Percentiles rank a stretch among this genome's conserved stretches.
phyloP scores from a whole-genome alignment of 1,140 invertebrate species.

The Calliphora vicina region DNA sequence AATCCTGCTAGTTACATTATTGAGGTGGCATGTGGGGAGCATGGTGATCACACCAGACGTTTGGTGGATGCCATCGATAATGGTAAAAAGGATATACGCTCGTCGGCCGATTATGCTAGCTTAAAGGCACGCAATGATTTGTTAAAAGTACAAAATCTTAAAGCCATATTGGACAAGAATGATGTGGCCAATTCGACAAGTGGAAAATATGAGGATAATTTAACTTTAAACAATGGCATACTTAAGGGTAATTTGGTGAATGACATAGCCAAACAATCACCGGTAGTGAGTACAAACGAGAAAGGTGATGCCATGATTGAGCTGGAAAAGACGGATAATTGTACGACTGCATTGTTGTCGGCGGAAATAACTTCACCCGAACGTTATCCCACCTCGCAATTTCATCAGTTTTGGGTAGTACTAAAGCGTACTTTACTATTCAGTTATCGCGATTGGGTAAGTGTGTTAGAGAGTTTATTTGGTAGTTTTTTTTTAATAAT shows the following conservation, averaged over 20 bases:
- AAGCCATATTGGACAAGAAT: constrained; percentile 65
- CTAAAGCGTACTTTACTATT: constrained; percentile 80
- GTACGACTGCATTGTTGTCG: constrained; percentile 72
- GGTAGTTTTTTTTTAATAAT: background rate
- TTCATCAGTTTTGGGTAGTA: constrained; percentile 82
- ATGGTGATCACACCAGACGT: constrained; percentile 87
- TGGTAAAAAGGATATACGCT: constrained; percentile 78
- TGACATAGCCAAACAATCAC: constrained; percentile 72
- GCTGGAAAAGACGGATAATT: constrained; percentile 70
- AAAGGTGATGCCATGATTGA: constrained; percentile 66
- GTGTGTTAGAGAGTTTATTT: constrained; percentile 40
- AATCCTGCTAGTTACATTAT: constrained; percentile 97
- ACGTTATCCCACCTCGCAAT: constrained; percentile 79
- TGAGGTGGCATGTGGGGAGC: constrained; percentile 94
- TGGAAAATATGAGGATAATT: constrained; percentile 66
- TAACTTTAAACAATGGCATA: constrained; percentile 54
- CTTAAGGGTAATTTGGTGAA: constrained; percentile 68
- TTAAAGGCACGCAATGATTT: constrained; percentile 66
- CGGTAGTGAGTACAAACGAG: constrained; percentile 54
- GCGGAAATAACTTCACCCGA: constrained; percentile 68
- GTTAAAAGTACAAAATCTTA: constrained; percentile 56
- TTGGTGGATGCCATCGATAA: constrained; percentile 85
- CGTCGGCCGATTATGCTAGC: constrained; percentile 63
- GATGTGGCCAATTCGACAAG: constrained; percentile 63
- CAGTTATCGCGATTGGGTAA: constrained; percentile 84